These are phyloP conservation scores for Toxostoma redivivum DNA, from an alignment of 2,113 vertebrate genomes.

Conservation along the genomic window DNA sequence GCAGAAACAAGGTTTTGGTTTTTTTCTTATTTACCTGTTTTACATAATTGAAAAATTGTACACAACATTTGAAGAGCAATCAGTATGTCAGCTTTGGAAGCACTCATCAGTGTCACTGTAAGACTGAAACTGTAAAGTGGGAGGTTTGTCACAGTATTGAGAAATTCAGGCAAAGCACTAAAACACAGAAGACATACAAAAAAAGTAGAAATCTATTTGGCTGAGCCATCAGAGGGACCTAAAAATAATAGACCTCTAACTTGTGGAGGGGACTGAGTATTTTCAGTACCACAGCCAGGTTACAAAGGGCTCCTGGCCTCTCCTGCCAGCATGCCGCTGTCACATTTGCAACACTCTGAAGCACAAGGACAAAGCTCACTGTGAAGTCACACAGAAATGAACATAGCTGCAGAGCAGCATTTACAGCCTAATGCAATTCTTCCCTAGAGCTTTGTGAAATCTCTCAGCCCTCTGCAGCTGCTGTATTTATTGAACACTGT, in stretches of 20 bases:
- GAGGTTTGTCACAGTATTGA: constrained; percentile 6
- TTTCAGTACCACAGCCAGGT: neutral
- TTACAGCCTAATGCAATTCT: neutral
- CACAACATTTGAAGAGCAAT: constrained; percentile 43
- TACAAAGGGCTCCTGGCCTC: neutral
- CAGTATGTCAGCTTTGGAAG: constrained; percentile 49
- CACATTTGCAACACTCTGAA: neutral
- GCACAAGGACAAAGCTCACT: neutral
- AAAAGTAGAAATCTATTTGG: neutral
- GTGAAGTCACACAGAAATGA: neutral
- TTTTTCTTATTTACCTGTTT: constrained; percentile 35
- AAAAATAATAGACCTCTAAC: neutral
- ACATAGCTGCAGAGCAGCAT: neutral
- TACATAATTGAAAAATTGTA: constrained; percentile 49
- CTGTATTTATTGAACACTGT: neutral
- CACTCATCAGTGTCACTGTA: constrained; percentile 34
- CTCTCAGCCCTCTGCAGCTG: neutral
- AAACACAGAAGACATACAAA: neutral
- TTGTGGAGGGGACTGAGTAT: neutral
- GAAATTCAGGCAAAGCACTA: constrained; percentile 23
- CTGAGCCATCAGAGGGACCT: neutral
- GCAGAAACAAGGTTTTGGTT: neutral
- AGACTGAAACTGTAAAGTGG: constrained; percentile 39
- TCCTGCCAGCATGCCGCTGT: neutral
- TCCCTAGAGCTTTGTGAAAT: neutral